Evolutionary conservation across 2,888 invertebrate genomes (phyloP), one percentile per base, ranked within the genome.

Genomic region (Hypena proboscidalis): DNA sequence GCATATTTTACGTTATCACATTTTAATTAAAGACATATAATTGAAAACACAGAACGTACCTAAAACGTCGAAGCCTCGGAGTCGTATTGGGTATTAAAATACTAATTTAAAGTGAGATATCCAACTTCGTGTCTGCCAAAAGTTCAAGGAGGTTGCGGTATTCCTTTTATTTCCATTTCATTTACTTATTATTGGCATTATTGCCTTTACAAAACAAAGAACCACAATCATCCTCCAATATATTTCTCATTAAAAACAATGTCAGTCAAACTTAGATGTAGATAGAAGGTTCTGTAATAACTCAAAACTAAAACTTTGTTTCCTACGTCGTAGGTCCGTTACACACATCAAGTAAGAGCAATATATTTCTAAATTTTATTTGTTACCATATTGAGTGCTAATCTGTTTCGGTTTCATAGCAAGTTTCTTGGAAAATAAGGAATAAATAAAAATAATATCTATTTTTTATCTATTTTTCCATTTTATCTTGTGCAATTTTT

Each of bases 91-190:
- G 43, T 40, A 60, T 58, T 65, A 23, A 52, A 55, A 59, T 61
- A 67, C 60, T 63, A 70, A 67, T 67, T 63, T 54, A 56, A 63
- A 50, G 69, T 59, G 62, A 67, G 66, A 53, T 65, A 62, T 65
- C 60, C 50, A 45, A 67, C 60, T 74, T 63, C 77, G 74, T 74
- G 78, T 75, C 70, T 75, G 48, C 62, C 48, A 49, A 83, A 83
- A 82, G 82, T 82, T 82, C 82, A 83, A 83, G 83, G 83, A 70
- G 63, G 45, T 54, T 57, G 70, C 49, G 65, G 58, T 68, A 71
- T 62, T 69, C 66, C 64, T 71, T 74, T 71, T 70, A 74, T 74
- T 74, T 61, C 60, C 67, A 71, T 73, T 72, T 70, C 67, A 67
- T 69, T 64, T 59, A 47, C 50, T 35, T 60, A 57, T 54, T 58